Percentiles rank a stretch among this genome's conserved stretches.
Conservation (phyloP, 2,113 vertebrate species). For the Gobius niger region DNA sequence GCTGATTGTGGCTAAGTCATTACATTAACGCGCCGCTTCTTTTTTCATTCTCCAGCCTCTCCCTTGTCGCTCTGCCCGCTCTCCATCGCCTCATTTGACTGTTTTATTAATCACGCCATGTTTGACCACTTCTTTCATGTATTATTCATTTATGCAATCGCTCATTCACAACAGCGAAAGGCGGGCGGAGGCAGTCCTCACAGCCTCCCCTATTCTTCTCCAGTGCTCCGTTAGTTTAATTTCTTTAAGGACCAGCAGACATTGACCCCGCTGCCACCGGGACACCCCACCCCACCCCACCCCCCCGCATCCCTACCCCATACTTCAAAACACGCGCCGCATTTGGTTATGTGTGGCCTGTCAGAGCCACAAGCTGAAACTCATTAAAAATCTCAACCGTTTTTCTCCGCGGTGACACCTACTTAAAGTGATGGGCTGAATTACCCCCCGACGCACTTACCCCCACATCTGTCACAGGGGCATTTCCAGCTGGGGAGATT, state of each 20-base stretch:
- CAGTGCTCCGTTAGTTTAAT: conserved; percentile 50
- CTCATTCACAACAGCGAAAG: conserved; percentile 32
- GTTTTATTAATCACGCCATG: conserved; percentile 15
- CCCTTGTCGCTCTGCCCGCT: neutral
- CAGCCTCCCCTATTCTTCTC: neutral
- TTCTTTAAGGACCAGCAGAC: conserved; percentile 52
- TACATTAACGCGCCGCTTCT: neutral
- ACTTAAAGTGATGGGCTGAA: conserved; percentile 70
- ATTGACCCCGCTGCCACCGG: conserved; percentile 18
- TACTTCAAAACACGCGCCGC: conserved; percentile 19
- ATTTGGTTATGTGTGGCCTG: conserved; percentile 52
- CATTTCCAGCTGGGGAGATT: conserved; percentile 56
- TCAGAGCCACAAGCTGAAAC: conserved; percentile 45
- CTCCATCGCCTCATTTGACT: neutral
- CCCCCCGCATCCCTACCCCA: neutral
- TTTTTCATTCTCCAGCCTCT: neutral
- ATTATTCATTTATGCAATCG: conserved; percentile 51
- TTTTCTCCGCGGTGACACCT: conserved; percentile 64
- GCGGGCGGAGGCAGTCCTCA: neutral
- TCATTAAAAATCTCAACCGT: conserved; percentile 66
- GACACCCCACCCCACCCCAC: neutral
- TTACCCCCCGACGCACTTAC: conserved; percentile 46
- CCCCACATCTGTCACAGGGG: conserved; percentile 57
- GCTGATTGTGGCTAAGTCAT: neutral
- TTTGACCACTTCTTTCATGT: conserved; percentile 30